Evolutionary conservation across 2,888 invertebrate species (phyloP), one percentile per base, ranked within the genome.

Genomic region (Trichopoda pennipes): DNA sequence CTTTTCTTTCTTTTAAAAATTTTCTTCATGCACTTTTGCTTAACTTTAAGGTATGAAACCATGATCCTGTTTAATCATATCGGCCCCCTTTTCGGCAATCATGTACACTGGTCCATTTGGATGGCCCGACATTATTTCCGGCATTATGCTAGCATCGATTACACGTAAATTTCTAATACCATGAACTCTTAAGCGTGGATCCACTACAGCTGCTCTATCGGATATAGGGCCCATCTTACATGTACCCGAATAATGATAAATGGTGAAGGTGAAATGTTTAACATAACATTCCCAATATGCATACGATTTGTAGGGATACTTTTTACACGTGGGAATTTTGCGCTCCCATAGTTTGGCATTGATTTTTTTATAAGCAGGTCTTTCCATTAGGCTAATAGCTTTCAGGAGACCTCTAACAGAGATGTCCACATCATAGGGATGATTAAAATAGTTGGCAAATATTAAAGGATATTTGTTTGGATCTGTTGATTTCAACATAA

Each of bases 261-360:
- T 92, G 74, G 94, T 94, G 16, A 92, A 91, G 0, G 94, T 93
- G 53, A 94, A 89, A 80, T 94, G 93, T 17, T 93, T 92, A 9
- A 93, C 91, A 23, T 94, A 93, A 88, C 95, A 95, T 69, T 93
- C 92, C 94, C 94, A 94, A 86, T 94, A 95, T 35, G 92, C 92
- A 84, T 94, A 93, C 3, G 92, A 92, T 35, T 73, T 69, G 84
- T 93, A 94, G 1, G 70, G 80, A 77, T 90, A 86, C 10, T 89
- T 86, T 47, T 91, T 91, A 86, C 95, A 95, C 0, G 93, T 93
- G 2, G 95, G 94, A n/a, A 93, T 92, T 32, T 92, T 91, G 0
- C 92, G 92, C 42, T 91, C 91, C 87, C 93, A 92, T n/a, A 94
- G 85, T 58, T 87, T 90, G 0, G 93, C 92, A 2, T 93, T 92